Conservation (phyloP, 2,113 vertebrate species). For the Hipposideros armiger region DNA sequence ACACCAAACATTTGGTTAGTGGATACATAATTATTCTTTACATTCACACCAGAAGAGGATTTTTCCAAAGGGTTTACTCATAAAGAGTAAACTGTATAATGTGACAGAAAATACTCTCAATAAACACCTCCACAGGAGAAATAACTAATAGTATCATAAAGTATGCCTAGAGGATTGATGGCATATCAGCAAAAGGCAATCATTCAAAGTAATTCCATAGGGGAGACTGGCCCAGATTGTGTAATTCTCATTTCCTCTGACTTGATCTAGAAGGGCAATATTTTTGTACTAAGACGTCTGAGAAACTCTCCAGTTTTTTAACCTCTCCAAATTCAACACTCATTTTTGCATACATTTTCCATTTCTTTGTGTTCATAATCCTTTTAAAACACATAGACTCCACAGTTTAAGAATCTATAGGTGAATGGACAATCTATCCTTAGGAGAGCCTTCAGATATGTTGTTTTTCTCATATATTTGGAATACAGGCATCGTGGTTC, state of each 20-base stretch:
- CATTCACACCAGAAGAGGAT: neutral
- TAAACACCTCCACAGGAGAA: neutral
- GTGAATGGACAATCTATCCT: neutral
- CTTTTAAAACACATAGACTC: neutral
- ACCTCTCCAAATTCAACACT: neutral
- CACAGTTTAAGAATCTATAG: neutral
- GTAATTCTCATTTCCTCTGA: conserved; percentile 20
- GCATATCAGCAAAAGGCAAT: neutral
- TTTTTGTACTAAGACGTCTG: neutral
- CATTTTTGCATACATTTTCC: neutral
- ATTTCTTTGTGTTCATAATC: neutral
- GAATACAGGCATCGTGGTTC: neutral
- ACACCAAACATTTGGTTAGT: neutral
- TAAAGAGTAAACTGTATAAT: neutral
- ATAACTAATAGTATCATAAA: neutral
- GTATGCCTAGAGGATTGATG: neutral
- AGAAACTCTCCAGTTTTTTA: neutral
- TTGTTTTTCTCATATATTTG: conserved; percentile 3
- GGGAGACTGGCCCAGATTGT: neutral
- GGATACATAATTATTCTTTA: neutral
- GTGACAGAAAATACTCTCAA: neutral
- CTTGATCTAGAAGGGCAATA: neutral
- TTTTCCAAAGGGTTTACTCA: neutral
- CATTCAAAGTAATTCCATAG: neutral
- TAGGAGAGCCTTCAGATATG: neutral